Evolutionary conservation across 2,797 vertebrate genomes (phyloP).

Genomic region (Sebastes umbrosus): DNA sequence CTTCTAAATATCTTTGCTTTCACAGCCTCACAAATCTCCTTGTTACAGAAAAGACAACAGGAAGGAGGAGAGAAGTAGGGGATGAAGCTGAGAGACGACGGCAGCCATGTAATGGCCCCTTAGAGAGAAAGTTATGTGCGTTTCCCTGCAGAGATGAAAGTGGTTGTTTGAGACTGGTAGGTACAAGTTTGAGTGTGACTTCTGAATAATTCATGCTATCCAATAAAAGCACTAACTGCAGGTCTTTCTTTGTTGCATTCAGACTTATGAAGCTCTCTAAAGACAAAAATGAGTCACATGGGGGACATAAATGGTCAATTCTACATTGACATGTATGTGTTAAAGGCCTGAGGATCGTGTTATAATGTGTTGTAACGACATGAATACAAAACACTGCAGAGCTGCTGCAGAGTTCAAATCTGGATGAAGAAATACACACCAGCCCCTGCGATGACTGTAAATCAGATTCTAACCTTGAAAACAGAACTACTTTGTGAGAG

Average conservation of each 20-base stretch:
- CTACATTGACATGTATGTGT: neutral
- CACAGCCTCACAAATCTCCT: neutral
- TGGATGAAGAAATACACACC: neutral
- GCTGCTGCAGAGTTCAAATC: neutral
- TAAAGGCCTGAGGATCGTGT: neutral
- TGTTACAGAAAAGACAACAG: neutral
- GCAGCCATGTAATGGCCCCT: neutral
- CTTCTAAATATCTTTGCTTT: conserved; percentile 16
- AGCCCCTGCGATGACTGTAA: neutral
- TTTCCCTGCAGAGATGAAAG: neutral
- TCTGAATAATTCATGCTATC: neutral
- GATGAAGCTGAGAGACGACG: neutral
- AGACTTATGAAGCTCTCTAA: neutral
- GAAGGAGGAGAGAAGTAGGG: neutral
- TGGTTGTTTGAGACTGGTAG: neutral
- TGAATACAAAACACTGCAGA: neutral
- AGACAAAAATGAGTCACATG: neutral
- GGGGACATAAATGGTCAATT: neutral
- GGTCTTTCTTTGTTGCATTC: neutral
- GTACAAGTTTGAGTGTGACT: neutral
- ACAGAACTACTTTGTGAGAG: neutral
- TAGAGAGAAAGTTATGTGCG: neutral
- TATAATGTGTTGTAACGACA: neutral
- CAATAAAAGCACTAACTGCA: neutral
- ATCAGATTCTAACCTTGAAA: neutral